A percentile compares a stretch with the other conserved stretches of the same genome.
These are phyloP conservation scores for Crax fasciolata DNA, from an alignment of 2,797 vertebrate species.

Conservation along the genomic window DNA sequence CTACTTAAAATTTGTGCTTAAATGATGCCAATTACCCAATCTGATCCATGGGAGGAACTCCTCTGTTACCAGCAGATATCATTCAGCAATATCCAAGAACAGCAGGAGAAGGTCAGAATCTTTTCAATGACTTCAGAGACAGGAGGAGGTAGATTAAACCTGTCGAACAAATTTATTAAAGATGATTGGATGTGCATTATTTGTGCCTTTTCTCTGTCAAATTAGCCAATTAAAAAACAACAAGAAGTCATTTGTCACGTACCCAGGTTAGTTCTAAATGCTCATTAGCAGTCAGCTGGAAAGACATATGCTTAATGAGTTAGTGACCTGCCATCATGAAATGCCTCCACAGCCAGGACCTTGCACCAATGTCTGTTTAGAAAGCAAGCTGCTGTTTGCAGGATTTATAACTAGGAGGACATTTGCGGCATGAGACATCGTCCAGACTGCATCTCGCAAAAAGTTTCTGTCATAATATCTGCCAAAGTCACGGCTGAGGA, in stretches of 20 bases:
- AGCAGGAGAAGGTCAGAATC: not conserved
- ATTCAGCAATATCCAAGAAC: not conserved
- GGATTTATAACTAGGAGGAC: not conserved
- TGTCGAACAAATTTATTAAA: not conserved
- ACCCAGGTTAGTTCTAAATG: not conserved
- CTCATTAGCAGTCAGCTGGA: not conserved
- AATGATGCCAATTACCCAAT: not conserved
- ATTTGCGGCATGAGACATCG: not conserved
- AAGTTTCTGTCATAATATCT: not conserved
- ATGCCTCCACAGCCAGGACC: not conserved
- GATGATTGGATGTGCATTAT: not conserved
- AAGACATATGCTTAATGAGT: not conserved
- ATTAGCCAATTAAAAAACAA: not conserved
- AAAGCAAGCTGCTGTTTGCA: not conserved
- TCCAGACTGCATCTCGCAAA: not conserved
- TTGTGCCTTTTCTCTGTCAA: not conserved
- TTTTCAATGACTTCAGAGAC: not conserved
- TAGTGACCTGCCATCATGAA: not conserved
- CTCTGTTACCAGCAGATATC: rapidly evolving
- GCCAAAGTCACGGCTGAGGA: not conserved
- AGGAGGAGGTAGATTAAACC: not conserved
- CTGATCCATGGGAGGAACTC: not conserved
- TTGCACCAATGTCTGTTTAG: not conserved
- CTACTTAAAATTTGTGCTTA: not conserved
- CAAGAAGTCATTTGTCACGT: not conserved